Evolutionary conservation across 1,140 invertebrate species (phyloP), one percentile per base, ranked within the genome.

Genomic region (Eufriesea mexicana): DNA sequence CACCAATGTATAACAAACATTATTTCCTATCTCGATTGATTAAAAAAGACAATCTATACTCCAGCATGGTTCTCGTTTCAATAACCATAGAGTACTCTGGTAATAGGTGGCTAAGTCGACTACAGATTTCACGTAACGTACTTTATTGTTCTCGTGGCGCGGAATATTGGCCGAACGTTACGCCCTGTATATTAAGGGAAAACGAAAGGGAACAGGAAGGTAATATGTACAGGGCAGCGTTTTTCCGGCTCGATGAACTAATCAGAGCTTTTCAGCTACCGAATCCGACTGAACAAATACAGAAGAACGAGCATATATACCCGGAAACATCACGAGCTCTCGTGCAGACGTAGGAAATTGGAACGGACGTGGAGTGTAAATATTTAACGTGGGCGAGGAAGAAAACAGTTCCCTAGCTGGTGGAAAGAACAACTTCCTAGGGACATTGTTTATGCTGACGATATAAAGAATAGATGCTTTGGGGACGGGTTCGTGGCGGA

Each of bases 311-410:
- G 16, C 55, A 54, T 49, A 23, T 45, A 10, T 47, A 54, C 20
- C 23, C 47, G 2, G 25, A 68, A 51, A 75, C 42, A 35, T 16
- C 14, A 28, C 45, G 25, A 8, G 14, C 23, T 47, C n/a, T 64
- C 18, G 23, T 12, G 42, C 16, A 18, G 42, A n/a, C 45, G 59
- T 42, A 28, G 57, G 10, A 87, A 79, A 85, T 85, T 87, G 47
- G 67, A 62, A 82, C 42, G 59, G 75, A 85, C 66, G 64, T 51
- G 20, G n/a, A 42, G 28, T 49, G 73, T 85, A 83, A 88, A 88
- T 85, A 81, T 82, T 88, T 87, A 75, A 87, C 72, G 25, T 28
- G 14, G 51, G 49, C 49, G 66, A 28, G 78, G 57, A 49, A 73
- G 76, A 54, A 73, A 74, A 72, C 47, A 23, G 10, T 62, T 73